Conservation (phyloP, 2,888 invertebrate genomes). For the Acleris cristana region DNA sequence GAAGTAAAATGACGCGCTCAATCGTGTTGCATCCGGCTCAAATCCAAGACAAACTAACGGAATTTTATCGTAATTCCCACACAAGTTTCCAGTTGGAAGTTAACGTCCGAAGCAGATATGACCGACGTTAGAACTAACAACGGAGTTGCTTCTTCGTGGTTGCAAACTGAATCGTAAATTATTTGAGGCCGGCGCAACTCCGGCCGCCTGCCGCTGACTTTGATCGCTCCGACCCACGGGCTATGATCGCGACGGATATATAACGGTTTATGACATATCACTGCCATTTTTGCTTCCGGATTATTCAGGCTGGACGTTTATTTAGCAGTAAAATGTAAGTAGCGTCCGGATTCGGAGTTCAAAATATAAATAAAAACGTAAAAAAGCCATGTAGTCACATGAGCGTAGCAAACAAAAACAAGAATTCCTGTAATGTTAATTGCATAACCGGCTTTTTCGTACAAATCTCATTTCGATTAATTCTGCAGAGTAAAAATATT, state of each 20-base stretch:
- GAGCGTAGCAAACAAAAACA: neutral
- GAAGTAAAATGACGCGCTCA: neutral
- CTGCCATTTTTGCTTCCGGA: slow-evolving; percentile 31
- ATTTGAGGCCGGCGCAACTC: slow-evolving; percentile 69
- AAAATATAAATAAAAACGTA: slow-evolving; percentile 21
- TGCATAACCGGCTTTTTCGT: no score
- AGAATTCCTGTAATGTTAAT: neutral
- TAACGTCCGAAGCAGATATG: slow-evolving; percentile 71
- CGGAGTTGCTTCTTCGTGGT: slow-evolving; percentile 54
- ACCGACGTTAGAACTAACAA: slow-evolving; percentile 58
- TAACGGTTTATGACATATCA: slow-evolving; percentile 39
- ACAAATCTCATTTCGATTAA: no score
- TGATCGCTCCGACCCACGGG: slow-evolving; percentile 59
- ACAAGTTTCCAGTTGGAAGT: slow-evolving; percentile 50
- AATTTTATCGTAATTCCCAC: slow-evolving; percentile 34
- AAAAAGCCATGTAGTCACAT: slow-evolving; percentile 2
- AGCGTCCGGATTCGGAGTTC: slow-evolving; percentile 12
- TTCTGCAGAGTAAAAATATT: no score
- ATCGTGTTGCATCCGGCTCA: slow-evolving; percentile 2
- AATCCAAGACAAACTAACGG: slow-evolving; percentile 16
- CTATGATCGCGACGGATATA: slow-evolving; percentile 59
- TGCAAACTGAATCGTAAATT: slow-evolving; percentile 73
- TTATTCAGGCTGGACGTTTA: slow-evolving; percentile 28
- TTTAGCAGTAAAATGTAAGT: slow-evolving; percentile 26
- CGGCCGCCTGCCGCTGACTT: slow-evolving; percentile 67